Evolutionary conservation across 1,140 invertebrate species (phyloP).

Genomic region (Nautilus pompilius): DNA sequence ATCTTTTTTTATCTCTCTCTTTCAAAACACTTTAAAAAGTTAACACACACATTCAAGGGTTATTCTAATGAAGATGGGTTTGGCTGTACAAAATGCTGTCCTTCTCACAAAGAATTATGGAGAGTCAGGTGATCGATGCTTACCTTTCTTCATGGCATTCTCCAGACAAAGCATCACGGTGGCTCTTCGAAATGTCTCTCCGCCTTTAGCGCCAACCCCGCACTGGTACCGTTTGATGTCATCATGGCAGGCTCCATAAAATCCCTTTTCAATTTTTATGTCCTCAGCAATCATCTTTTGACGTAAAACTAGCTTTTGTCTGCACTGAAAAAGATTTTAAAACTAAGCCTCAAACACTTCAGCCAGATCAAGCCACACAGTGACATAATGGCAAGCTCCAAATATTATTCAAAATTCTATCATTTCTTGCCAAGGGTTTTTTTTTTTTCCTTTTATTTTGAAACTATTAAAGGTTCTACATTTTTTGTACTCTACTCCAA

Average conservation of each 20-base stretch:
- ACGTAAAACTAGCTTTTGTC: constrained; percentile 76
- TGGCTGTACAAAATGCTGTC: no score
- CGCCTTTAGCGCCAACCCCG: constrained; percentile 66
- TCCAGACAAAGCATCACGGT: constrained; percentile 92
- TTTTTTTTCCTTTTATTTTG: no score
- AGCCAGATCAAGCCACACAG: not conserved
- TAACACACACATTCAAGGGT: no score
- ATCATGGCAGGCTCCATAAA: constrained; percentile 82
- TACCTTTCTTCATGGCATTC: constrained; percentile 71
- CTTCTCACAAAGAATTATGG: no score
- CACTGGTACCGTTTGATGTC: constrained; percentile 81
- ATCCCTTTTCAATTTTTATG: constrained; percentile 83
- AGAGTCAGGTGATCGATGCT: no score
- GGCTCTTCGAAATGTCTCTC: constrained; percentile 80
- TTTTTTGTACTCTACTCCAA: no score
- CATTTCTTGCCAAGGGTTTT: no score
- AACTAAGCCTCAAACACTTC: no score
- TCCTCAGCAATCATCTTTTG: constrained; percentile 87
- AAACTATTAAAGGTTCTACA: no score
- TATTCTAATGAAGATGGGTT: no score
- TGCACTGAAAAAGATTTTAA: constrained; percentile 64
- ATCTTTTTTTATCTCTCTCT: no score
- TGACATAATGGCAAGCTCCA: not conserved
- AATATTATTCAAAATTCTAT: not conserved
- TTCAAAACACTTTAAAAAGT: no score